Evolutionary conservation across 2,888 invertebrate species (phyloP), one percentile per base, ranked within the genome.

Genomic region (Orchestes rusci): DNA sequence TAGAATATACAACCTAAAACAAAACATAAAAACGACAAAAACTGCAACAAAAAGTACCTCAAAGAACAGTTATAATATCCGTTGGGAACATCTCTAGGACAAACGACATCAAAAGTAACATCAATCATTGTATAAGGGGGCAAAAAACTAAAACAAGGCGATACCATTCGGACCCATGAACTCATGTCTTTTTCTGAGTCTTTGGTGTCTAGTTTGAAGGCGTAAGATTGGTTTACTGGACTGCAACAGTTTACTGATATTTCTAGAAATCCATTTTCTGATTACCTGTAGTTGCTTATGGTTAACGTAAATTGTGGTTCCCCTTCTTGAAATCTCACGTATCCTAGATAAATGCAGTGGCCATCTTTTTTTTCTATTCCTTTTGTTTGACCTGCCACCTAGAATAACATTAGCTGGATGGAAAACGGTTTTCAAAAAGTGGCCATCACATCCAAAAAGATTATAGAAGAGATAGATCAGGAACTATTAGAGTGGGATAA

Each of bases 1-100:
- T 40, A 61, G 57, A 33, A 68, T 52, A 43, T 62, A 62, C 2
- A 70, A 56, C 47, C 68, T 69, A 44, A 43, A 58, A 52, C 34
- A 19, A n/a, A n/a, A n/a, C n/a, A n/a, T n/a, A n/a, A n/a, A n/a
- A n/a, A n/a, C n/a, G n/a, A n/a, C 23, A 23, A 23, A 23, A 23
- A 23, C 23, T 23, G 23, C 23, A 7, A n/a, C n/a, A n/a, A n/a
- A 10, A 23, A 7, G 5, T 23, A 69, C 70, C 58, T 60, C 37
- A 69, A 52, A 36, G 63, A 58, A 12, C 59, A 54, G 13, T 61
- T 56, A 50, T 67, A 66, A 29, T 57, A 52, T 17, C 62, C 65
- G 5, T 51, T 37, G 3, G 32, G 17, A 17, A 58, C 36, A 12
- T 35, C 36, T 37, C 56, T 50, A 31, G 53, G 49, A n/a, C 59